Conservation (phyloP, 1,140 invertebrate species). For the Hyles vespertilio region DNA sequence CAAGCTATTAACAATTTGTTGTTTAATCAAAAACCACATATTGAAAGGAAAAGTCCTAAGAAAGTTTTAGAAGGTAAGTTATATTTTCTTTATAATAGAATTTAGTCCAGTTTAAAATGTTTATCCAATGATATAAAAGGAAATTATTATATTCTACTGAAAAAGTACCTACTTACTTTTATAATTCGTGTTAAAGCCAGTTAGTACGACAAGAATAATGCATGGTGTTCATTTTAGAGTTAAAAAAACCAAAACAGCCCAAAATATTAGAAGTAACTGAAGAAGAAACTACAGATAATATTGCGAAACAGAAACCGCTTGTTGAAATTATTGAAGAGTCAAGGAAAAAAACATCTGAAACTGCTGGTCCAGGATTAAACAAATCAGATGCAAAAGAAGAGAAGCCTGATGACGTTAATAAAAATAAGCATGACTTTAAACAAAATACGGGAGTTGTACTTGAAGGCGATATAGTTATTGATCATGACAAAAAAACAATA, state of each 20-base stretch:
- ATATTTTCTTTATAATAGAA: not conserved
- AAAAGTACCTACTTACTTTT: too few species aligned
- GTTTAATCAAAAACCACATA: constrained; percentile 42
- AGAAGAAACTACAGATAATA: constrained; percentile 12
- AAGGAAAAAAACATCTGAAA: not conserved
- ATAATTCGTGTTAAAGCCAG: not conserved
- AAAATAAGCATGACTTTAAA: not conserved
- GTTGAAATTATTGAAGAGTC: constrained; percentile 45
- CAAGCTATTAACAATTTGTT: constrained; percentile 47
- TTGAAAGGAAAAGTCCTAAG: constrained; percentile 23
- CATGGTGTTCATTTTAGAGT: constrained; percentile 8
- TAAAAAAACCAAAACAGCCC: constrained; percentile 10
- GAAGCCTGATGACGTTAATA: not conserved
- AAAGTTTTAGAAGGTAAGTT: constrained; percentile 26
- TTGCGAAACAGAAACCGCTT: constrained; percentile 33
- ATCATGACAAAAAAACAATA: constrained; percentile 38
- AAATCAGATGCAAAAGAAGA: not conserved
- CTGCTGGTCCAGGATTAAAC: not conserved
- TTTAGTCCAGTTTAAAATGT: too few species aligned
- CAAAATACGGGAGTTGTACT: constrained; percentile 16
- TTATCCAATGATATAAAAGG: too few species aligned
- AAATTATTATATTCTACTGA: too few species aligned
- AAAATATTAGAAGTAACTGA: constrained; percentile 23
- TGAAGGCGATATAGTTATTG: constrained; percentile 34
- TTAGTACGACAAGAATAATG: constrained; percentile 2